Percentiles rank a stretch among this genome's conserved stretches.
Evolutionary conservation across 2,888 invertebrate species (phyloP).

Genomic region (Rhimphoctona megacephalus): DNA sequence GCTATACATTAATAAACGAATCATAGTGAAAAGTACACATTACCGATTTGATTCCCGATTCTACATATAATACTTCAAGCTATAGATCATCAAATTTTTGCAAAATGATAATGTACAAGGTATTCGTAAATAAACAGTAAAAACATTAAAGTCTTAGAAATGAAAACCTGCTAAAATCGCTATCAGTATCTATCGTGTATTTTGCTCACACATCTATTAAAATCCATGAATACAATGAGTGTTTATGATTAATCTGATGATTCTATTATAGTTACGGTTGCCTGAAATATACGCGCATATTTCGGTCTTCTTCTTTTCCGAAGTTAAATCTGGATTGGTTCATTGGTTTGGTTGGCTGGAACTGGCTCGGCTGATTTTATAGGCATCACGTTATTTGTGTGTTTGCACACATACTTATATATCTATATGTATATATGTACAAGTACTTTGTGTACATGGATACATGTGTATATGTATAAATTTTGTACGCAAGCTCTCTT

Average conservation of each 20-base stretch:
- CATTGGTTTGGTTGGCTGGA: constrained; percentile 66
- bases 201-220: background rate
- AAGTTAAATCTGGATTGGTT: constrained; percentile 63
- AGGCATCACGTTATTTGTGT: constrained; percentile 45
- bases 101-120: too few relatives aligned
- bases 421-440: background rate
- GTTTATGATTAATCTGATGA: background rate
- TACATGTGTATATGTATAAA: constrained; percentile 7
- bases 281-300: background rate
- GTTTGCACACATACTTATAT: background rate
- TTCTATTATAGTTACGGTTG: background rate
- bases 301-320: constrained; percentile 41
- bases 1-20: too few relatives aligned
- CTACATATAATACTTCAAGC: too few relatives aligned
- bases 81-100: too few relatives aligned
- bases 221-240: background rate
- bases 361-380: constrained; percentile 67
- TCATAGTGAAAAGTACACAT: too few relatives aligned
- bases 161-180: background rate
- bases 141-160: background rate
- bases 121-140: too few relatives aligned
- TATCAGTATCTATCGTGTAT: background rate
- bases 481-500: constrained; percentile 9
- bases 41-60: too few relatives aligned
- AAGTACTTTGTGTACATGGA: background rate